These are phyloP conservation scores for Ammodytes marinus DNA, from an alignment of 2,113 vertebrate genomes.

Conservation along the genomic window DNA sequence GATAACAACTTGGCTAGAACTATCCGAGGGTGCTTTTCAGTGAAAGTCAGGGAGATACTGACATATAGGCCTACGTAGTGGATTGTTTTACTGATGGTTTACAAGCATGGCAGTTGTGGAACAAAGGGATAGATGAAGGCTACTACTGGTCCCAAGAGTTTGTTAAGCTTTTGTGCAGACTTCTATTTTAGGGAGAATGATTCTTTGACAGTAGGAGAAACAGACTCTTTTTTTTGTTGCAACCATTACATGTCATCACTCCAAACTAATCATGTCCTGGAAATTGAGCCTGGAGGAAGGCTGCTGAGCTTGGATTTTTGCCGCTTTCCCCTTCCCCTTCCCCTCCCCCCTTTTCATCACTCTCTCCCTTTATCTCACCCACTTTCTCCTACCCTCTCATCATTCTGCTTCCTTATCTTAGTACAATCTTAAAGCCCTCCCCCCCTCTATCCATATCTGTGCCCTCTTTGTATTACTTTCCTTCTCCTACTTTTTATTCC, in stretches of 20 bases:
- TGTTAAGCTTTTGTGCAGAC: conserved; percentile 47
- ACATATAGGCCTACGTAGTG: conserved; percentile 65
- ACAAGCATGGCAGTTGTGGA: conserved; percentile 50
- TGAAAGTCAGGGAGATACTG: conserved; percentile 45
- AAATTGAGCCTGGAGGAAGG: conserved; percentile 78
- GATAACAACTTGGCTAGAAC: conserved; percentile 37
- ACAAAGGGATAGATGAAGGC: conserved; percentile 57
- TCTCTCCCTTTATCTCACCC: conserved; percentile 4
- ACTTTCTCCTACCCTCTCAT: conserved; percentile 54
- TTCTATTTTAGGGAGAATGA: conserved; percentile 59
- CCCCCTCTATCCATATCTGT: conserved; percentile 60
- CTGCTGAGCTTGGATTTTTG: conserved; percentile 78
- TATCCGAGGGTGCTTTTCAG: conserved; percentile 40
- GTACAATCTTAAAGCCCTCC: conserved; percentile 62
- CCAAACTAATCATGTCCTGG: conserved; percentile 82
- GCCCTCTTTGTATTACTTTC: conserved; percentile 61
- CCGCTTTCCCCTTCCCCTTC: conserved; percentile 29
- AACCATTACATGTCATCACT: conserved; percentile 80
- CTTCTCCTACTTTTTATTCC: conserved; percentile 44
- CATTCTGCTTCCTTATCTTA: conserved; percentile 71
- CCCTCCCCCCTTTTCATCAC: conserved; percentile 25
- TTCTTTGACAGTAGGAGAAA: conserved; percentile 50
- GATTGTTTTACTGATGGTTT: conserved; percentile 56
- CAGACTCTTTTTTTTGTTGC: conserved; percentile 60
- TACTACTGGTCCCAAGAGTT: conserved; percentile 48